phyloP scores from a whole-genome alignment of 2,888 invertebrate genomes.

The Eueremaeus valkanovi region DNA sequence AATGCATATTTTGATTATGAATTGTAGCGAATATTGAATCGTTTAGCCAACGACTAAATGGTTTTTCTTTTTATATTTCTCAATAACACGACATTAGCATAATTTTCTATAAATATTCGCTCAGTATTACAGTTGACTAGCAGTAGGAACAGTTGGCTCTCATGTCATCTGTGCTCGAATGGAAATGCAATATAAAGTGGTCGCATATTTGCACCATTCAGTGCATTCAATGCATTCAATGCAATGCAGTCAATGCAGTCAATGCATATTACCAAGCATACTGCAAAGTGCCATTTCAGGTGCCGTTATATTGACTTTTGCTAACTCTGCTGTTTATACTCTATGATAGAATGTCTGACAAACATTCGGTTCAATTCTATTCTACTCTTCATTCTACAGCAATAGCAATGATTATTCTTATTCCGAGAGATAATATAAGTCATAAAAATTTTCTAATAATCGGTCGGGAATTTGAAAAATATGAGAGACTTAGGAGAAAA shows the following conservation, averaged over 20 bases:
- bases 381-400: not conserved
- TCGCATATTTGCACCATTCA: slow-evolving; percentile 27
- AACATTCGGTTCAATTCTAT: not conserved
- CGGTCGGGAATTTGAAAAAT: slow-evolving; percentile 8
- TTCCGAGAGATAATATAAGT: slow-evolving; percentile 3
- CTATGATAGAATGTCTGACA: not conserved
- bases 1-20: slow-evolving; percentile 22
- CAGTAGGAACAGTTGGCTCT: not conserved
- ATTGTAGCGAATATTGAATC: slow-evolving; percentile 20
- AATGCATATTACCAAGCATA: no score
- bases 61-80: slow-evolving; percentile 24
- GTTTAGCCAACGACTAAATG: slow-evolving; percentile 4
- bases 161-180: slow-evolving; percentile 12
- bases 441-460: slow-evolving; percentile 26
- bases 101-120: slow-evolving; percentile 33
- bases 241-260: no score
- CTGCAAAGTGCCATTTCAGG: slow-evolving; percentile 31
- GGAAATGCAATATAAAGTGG: slow-evolving; percentile 27
- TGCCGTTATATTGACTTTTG: slow-evolving; percentile 34
- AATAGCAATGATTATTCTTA: not conserved
- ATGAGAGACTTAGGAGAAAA: not conserved
- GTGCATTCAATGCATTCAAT: slow-evolving; percentile 16
- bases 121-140: not conserved
- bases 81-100: slow-evolving; percentile 22
- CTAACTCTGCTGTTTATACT: slow-evolving; percentile 14